Conservation (phyloP, 2,888 invertebrate genomes). For the Polydrusus tereticollis region DNA sequence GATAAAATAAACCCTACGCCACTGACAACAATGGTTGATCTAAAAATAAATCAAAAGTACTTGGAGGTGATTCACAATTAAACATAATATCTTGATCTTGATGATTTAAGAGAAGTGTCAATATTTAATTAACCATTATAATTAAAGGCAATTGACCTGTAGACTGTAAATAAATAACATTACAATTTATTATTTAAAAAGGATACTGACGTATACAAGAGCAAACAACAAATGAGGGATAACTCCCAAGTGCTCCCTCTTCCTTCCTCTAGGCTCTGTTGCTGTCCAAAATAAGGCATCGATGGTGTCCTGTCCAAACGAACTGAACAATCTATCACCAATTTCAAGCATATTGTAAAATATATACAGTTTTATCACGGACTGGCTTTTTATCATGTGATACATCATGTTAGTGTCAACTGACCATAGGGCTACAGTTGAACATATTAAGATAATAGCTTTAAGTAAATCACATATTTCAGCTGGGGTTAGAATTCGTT, state of each 20-base stretch:
- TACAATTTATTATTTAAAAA: slow-evolving; percentile 66
- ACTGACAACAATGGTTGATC: too few relatives aligned
- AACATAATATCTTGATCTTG: too few relatives aligned
- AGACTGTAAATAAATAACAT: neutral
- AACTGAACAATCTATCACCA: slow-evolving; percentile 94
- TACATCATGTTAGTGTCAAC: slow-evolving; percentile 99
- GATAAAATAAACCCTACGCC: too few relatives aligned
- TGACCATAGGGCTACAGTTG: slow-evolving; percentile 87
- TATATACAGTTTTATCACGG: slow-evolving; percentile 98
- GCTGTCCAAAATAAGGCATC: slow-evolving; percentile 99
- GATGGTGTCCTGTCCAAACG: slow-evolving; percentile 97
- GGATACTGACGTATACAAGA: slow-evolving; percentile 94
- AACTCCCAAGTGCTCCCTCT: slow-evolving; percentile 87
- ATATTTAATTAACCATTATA: neutral
- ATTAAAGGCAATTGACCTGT: neutral
- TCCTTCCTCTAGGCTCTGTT: slow-evolving; percentile 90
- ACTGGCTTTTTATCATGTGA: slow-evolving; percentile 96
- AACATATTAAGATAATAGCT: slow-evolving; percentile 87
- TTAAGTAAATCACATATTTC: slow-evolving; percentile 97
- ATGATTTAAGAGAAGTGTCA: too few relatives aligned
- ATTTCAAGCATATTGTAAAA: slow-evolving; percentile 99
- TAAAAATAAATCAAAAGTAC: too few relatives aligned
- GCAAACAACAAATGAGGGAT: slow-evolving; percentile 93
- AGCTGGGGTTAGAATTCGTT: slow-evolving; percentile 82
- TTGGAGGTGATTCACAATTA: too few relatives aligned